phyloP scores from a whole-genome alignment of 2,113 vertebrate species.

The Electrona antarctica region DNA sequence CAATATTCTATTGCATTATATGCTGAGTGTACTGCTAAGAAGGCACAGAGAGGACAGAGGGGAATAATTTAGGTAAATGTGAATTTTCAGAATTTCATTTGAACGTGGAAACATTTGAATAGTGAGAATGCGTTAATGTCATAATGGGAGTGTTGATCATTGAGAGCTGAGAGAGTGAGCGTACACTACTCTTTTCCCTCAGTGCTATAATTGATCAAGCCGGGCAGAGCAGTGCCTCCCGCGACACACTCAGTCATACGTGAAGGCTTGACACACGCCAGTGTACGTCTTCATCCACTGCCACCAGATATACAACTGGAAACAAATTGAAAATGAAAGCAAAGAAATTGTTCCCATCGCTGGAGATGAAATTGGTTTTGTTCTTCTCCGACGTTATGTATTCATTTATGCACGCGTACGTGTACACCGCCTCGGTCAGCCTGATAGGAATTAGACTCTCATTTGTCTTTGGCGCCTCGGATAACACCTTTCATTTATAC shows the following conservation, averaged over 20 bases:
- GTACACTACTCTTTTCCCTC: too few relatives aligned
- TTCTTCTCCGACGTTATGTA: not conserved
- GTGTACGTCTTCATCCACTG: conserved; percentile 22
- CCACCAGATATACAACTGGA: conserved; percentile 11
- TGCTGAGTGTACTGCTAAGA: not conserved
- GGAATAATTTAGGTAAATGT: conserved; percentile 30
- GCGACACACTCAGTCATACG: not conserved
- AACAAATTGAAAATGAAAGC: conserved; percentile 25
- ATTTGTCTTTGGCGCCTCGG: not conserved
- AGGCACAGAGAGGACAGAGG: not conserved
- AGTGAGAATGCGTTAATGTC: conserved; percentile 26
- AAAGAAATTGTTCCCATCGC: conserved; percentile 5
- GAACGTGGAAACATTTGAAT: conserved; percentile 20
- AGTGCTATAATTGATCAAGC: not conserved
- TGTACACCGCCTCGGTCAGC: not conserved
- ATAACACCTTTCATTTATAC: not conserved
- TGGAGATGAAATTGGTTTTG: not conserved
- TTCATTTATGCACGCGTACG: conserved; percentile 5
- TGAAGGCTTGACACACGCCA: conserved; percentile 14
- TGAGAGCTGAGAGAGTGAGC: conserved; percentile 24
- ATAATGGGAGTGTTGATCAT: conserved; percentile 38
- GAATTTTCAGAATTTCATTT: conserved; percentile 16
- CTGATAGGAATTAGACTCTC: not conserved
- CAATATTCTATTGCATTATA: conserved; percentile 5
- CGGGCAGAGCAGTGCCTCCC: conserved; percentile 29